Percentiles rank a stretch among this genome's conserved stretches.
Conservation (phyloP, 2,113 vertebrate species). For the Sinocyclocheilus rhinocerous region DNA sequence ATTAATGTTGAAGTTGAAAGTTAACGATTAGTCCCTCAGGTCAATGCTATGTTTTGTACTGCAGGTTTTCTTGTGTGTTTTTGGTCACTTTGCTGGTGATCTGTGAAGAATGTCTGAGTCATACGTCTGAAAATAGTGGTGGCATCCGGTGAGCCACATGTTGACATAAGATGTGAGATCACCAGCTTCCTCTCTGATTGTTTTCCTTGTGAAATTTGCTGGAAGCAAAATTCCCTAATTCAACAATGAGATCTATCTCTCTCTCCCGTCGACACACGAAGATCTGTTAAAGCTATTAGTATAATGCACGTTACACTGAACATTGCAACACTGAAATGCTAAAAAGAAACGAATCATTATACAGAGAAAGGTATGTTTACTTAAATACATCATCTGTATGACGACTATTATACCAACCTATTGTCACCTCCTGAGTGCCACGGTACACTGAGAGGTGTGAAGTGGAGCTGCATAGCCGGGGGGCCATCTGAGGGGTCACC, state of each 20-base stretch:
- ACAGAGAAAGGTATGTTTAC: not conserved
- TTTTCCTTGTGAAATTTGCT: conserved; percentile 55
- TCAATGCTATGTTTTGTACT: not conserved
- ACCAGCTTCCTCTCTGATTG: conserved; percentile 65
- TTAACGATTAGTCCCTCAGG: conserved; percentile 10
- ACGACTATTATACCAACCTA: conserved; percentile 65
- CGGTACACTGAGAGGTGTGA: conserved; percentile 85
- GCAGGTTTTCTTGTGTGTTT: conserved; percentile 16
- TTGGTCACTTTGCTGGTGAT: conserved; percentile 53
- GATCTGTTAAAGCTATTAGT: not conserved
- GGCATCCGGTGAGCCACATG: conserved; percentile 64
- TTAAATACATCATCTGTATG: not conserved
- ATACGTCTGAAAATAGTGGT: conserved; percentile 63
- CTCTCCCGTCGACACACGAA: not conserved
- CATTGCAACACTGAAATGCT: not conserved
- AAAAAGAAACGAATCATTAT: not conserved
- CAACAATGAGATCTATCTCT: conserved; percentile 8
- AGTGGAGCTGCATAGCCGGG: conserved; percentile 86
- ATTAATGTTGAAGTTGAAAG: not conserved
- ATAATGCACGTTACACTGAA: too few relatives aligned
- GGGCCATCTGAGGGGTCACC: conserved; percentile 69
- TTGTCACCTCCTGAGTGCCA: conserved; percentile 88
- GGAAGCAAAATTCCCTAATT: conserved; percentile 51
- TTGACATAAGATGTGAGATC: conserved; percentile 71
- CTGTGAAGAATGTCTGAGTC: conserved; percentile 57